Evolutionary conservation across 2,888 invertebrate genomes (phyloP), one percentile per base, ranked within the genome.

Genomic region (Hydroisotoma schaefferi): DNA sequence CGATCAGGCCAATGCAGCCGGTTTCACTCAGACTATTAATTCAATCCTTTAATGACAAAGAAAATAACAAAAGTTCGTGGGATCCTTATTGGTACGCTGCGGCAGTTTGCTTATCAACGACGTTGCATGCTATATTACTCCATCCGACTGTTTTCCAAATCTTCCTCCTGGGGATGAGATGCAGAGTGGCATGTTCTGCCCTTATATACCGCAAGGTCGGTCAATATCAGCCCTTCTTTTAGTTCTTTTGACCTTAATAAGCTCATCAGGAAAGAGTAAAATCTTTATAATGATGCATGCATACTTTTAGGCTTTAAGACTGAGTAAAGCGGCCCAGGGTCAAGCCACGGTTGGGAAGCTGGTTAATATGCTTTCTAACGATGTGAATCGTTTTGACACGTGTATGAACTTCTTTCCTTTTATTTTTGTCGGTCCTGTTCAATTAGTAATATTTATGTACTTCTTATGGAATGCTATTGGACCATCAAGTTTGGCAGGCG

Each of bases 361-460:
- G 58, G 92, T 95, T 27, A 97, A 95, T 77, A 82, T 97, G 12
- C 80, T 98, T 58, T 94, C 95, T 0, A 98, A 95, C 75, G 97
- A 63, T 48, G 62, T 63, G 0, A 63, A 63, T 26, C 40, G 62
- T 18, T 63, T 63, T 18, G n/a, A n/a, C n/a, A n/a, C n/a, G n/a
- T n/a, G n/a, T n/a, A n/a, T n/a, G n/a, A n/a, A n/a, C n/a, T n/a
- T n/a, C n/a, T n/a, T n/a, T n/a, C n/a, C n/a, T n/a, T n/a, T n/a
- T n/a, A n/a, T 93, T 27, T 92, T 94, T 90, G 86, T 93, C 63
- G 93, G 91, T 0, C 90, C 93, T 0, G 75, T 91, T 20, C 88
- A 93, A 72, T 87, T 91, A 0, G 77, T 86, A 48, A 83, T 90
- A 67, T 85, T 91, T 68, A 85, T 88, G 2, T 86, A 84, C 75